phyloP scores from a whole-genome alignment of 1,140 invertebrate species.

The Bradynema listronoti region DNA sequence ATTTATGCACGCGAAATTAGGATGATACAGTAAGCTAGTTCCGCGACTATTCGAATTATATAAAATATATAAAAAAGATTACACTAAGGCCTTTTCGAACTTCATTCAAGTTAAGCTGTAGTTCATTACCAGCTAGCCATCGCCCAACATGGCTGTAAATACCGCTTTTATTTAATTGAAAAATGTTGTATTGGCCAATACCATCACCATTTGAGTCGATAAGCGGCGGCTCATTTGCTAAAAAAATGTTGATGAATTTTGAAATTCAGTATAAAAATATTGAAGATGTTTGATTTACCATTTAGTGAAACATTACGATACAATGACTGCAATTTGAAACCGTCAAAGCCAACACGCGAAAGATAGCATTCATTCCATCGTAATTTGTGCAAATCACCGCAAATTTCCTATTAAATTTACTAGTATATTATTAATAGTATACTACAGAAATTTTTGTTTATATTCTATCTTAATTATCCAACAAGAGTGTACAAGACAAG shows the following conservation, averaged over 20 bases:
- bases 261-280: constrained; percentile 14
- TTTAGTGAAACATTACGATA: constrained; percentile 51
- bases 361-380: constrained; percentile 44
- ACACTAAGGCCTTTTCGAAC: constrained; percentile 45
- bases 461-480: too few relatives aligned
- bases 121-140: constrained; percentile 30
- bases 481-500: too few relatives aligned
- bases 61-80: constrained; percentile 3
- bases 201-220: constrained; percentile 62
- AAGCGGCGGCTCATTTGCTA: constrained; percentile 38
- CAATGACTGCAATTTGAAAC: constrained; percentile 42
- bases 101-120: constrained; percentile 32
- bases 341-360: constrained; percentile 46
- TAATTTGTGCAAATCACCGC: too few relatives aligned
- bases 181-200: constrained; percentile 61
- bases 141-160: constrained; percentile 43
- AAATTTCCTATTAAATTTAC: too few relatives aligned
- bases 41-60: too few relatives aligned
- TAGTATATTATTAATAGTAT: too few relatives aligned
- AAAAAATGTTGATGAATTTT: constrained; percentile 5
- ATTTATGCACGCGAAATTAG: too few relatives aligned
- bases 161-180: constrained; percentile 50
- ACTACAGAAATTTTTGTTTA: too few relatives aligned
- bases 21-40: too few relatives aligned
- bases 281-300: constrained; percentile 29